Conservation (phyloP, 2,888 invertebrate genomes). For the Catocala fraxini region DNA sequence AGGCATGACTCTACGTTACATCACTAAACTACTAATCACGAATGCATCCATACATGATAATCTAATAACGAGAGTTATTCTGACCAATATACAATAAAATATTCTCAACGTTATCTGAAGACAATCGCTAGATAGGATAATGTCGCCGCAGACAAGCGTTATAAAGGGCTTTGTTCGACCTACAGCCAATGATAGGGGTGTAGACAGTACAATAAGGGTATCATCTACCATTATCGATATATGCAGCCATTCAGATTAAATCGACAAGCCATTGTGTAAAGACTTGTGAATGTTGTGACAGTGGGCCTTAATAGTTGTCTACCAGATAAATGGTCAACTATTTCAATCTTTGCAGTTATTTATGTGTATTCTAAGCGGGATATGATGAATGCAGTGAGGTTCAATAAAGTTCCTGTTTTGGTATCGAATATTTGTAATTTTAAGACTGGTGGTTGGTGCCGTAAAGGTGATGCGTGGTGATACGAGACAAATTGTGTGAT, state of each 20-base stretch:
- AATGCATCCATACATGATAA: conserved; percentile 1
- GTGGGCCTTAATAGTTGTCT: conserved; percentile 54
- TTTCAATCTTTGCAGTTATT: conserved; percentile 15
- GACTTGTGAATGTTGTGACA: conserved; percentile 65
- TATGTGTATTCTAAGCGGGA: conserved; percentile 17
- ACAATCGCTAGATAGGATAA: conserved; percentile 60
- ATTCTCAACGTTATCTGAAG: conserved; percentile 41
- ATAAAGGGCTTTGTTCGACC: conserved; percentile 74
- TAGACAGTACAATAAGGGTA: conserved; percentile 83
- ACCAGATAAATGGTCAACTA: conserved; percentile 39
- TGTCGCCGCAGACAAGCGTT: conserved; percentile 61
- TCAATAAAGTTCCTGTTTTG: conserved; percentile 21
- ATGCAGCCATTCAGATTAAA: conserved; percentile 78
- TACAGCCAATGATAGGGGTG: conserved; percentile 69
- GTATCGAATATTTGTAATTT: neutral
- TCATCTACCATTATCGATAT: conserved; percentile 71
- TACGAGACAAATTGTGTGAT: too few relatives aligned
- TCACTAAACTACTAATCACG: too few relatives aligned
- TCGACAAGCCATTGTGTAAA: conserved; percentile 72
- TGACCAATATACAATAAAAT: conserved; percentile 42
- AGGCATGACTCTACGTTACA: too few relatives aligned
- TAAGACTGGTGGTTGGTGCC: too few relatives aligned
- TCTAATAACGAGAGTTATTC: conserved; percentile 31
- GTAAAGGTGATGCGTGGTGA: too few relatives aligned
- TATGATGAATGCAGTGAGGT: conserved; percentile 36